A percentile compares a stretch with the other conserved stretches of the same genome.
These are phyloP conservation scores for Melitaea cinxia DNA, from an alignment of 1,140 invertebrate genomes.

Conservation along the genomic window DNA sequence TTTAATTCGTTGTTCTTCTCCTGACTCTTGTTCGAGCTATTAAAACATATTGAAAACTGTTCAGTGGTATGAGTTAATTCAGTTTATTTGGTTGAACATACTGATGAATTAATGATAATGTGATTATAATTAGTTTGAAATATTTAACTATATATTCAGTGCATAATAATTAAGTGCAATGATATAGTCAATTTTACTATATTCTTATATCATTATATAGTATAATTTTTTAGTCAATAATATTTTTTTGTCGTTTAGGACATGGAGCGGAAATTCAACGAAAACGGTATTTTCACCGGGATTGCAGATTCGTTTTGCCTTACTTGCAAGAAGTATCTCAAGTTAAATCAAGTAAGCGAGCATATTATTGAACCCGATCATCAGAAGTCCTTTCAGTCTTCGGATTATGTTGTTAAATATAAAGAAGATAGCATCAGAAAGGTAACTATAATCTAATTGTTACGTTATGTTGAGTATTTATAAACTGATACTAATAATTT, in stretches of 20 bases:
- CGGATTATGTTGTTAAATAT: constrained; percentile 37
- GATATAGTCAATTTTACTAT: too few relatives aligned
- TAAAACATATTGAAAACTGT: too few relatives aligned
- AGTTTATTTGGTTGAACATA: too few relatives aligned
- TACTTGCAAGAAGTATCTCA: constrained; percentile 40
- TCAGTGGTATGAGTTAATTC: too few relatives aligned
- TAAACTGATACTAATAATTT: too few relatives aligned
- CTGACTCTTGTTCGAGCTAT: too few relatives aligned
- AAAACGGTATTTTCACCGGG: constrained; percentile 43
- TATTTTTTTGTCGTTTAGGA: neutral
- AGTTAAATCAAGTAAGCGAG: constrained; percentile 18
- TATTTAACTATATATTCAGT: too few relatives aligned
- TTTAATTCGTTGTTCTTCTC: too few relatives aligned
- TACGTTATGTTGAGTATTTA: too few relatives aligned
- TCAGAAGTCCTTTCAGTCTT: constrained; percentile 20
- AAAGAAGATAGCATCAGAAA: constrained; percentile 42
- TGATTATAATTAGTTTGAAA: too few relatives aligned
- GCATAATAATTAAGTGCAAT: too few relatives aligned
- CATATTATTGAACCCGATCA: constrained; percentile 39
- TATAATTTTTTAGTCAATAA: neutral
- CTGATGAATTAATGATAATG: too few relatives aligned
- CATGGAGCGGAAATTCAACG: constrained; percentile 23
- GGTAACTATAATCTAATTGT: constrained; percentile 35
- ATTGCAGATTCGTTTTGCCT: constrained; percentile 44
- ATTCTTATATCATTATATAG: neutral